Base-by-base conservation (phyloP, 2,113 vertebrate genomes). In the Oxyruncus cristatus region DNA sequence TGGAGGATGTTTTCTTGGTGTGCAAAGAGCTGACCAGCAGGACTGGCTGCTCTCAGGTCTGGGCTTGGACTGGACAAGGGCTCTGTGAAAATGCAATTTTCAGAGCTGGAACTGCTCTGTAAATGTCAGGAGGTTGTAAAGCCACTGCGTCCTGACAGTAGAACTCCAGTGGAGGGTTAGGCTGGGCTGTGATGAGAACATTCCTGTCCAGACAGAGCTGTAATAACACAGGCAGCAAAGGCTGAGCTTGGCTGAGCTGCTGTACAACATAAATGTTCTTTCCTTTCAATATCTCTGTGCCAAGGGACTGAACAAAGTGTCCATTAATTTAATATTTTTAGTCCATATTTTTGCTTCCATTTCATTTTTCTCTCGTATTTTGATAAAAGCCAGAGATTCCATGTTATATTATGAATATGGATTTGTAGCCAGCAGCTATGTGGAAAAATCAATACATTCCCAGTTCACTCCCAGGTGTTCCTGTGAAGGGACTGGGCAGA, bases 371-470 rank as follows among this genome's bases (percentile, higher is more conserved):
- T 77, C 58, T 58, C 5, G 3, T 76, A 82, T 91, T 96, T 93
- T 93, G 93, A 94, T 70, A 76, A 88, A 84, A 96, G 55, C 55
- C 87, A 67, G 82, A 79, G 85, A 81, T 88, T 35, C 81, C 75
- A 30, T 74, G 71, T 77, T 77, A 0, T 70, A 7, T 94, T 79
- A 58, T 80, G 90, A 62, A 27, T 89, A 70, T 82, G 78, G 93
- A 74, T 97, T 80, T 46, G 17, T 62, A 75, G 92, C 91, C 90
- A 96, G 89, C 33, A 85, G 86, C 88, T 77, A 15, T 87, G 86
- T 94, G 91, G 91, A 95, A 95, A 95, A 94, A 93, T 92, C 84
- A 95, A 85, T 94, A 65, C 12, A 44, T 85, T 85, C 72, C 91
- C 91, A 50, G 87, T 67, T 84, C 47, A 14, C 53, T 94, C 86